Evolutionary conservation across 2,113 vertebrate species (phyloP).

Genomic region (Phyllostomus discolor): DNA sequence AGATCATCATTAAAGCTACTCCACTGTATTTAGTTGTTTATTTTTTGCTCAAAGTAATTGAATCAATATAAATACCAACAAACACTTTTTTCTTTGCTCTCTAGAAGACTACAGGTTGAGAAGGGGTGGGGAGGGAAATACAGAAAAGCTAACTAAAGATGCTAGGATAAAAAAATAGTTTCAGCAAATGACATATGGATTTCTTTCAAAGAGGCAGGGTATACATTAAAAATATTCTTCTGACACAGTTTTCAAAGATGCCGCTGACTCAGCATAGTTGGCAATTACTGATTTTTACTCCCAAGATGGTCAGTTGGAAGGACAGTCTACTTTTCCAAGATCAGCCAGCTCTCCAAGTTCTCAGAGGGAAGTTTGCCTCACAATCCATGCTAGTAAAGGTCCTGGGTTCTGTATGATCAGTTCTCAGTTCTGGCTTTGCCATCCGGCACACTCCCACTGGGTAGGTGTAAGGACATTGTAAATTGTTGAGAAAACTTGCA

Average conservation of each 20-base stretch:
- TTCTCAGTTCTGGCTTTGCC: background rate
- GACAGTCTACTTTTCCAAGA: conserved; percentile 37
- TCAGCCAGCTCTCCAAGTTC: conserved; percentile 33
- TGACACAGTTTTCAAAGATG: conserved; percentile 76
- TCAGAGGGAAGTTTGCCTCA: conserved; percentile 5
- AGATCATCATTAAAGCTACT: conserved; percentile 77
- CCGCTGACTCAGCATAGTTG: conserved; percentile 61
- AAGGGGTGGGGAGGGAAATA: background rate
- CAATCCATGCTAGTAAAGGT: accelerated
- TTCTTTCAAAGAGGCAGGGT: conserved; percentile 77
- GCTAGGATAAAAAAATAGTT: conserved; percentile 54
- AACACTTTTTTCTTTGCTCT: conserved; percentile 69
- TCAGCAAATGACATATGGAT: conserved; percentile 79
- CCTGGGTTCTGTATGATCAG: background rate
- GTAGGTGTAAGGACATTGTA: background rate
- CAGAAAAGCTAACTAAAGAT: conserved; percentile 81
- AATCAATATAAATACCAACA: conserved; percentile 81
- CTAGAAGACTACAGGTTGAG: conserved; percentile 50
- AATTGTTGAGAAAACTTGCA: background rate
- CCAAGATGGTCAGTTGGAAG: conserved; percentile 55
- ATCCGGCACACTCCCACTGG: background rate
- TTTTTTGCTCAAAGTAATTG: conserved; percentile 76
- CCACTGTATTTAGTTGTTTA: conserved; percentile 78
- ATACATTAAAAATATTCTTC: conserved; percentile 82
- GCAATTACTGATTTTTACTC: conserved; percentile 50